phyloP scores from a whole-genome alignment of 2,113 vertebrate genomes.

The Heterocephalus glaber region DNA sequence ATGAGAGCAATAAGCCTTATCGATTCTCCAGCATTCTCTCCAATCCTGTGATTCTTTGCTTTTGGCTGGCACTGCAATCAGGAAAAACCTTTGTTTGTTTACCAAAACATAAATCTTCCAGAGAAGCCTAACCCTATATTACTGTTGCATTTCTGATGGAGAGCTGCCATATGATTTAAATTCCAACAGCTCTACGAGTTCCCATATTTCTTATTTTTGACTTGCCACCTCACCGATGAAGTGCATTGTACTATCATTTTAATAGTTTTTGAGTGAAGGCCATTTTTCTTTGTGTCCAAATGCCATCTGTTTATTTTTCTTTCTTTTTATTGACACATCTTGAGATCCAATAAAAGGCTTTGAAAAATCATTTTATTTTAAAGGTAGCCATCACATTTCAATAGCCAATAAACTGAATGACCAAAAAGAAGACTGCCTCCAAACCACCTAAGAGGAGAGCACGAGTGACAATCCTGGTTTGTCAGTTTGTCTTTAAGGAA shows the following conservation, averaged over 20 bases:
- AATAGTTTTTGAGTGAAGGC: conserved; percentile 66
- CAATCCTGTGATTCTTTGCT: background rate
- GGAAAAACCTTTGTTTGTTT: conserved; percentile 66
- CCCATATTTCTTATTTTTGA: conserved; percentile 69
- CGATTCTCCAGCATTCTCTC: background rate
- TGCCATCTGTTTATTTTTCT: conserved; percentile 41
- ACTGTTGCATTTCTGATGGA: conserved; percentile 69
- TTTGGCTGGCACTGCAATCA: background rate
- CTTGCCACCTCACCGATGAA: conserved; percentile 14
- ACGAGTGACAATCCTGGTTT: background rate
- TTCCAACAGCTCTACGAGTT: conserved; percentile 44
- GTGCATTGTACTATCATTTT: conserved; percentile 63
- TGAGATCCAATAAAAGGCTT: conserved; percentile 41
- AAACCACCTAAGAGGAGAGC: background rate
- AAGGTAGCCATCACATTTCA: conserved; percentile 34
- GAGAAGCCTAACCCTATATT: conserved; percentile 58
- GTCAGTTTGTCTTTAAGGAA: background rate
- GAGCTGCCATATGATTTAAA: conserved; percentile 68
- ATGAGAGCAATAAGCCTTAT: background rate
- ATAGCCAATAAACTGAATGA: conserved; percentile 54
- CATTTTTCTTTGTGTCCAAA: conserved; percentile 66
- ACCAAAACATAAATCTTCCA: conserved; percentile 56
- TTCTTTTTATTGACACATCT: conserved; percentile 41
- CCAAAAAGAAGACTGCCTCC: background rate
- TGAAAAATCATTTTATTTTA: conserved; percentile 66